phyloP scores from a whole-genome alignment of 2,113 vertebrate genomes.

The Haplochromis burtoni region DNA sequence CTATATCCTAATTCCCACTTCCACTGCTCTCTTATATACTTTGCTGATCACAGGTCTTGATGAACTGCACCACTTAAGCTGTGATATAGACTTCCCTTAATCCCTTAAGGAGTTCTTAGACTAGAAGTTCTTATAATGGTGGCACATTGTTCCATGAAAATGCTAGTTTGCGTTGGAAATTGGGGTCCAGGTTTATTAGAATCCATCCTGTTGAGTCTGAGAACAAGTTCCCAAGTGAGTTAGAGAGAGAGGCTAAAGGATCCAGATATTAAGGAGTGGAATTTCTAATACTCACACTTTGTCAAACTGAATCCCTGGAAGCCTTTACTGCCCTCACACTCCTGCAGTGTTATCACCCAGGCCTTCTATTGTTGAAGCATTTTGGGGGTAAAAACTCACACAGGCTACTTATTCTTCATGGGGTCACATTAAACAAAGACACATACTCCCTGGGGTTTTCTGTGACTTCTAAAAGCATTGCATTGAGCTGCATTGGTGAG shows the following conservation, averaged over 20 bases:
- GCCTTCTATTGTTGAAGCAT: slow-evolving; percentile 19
- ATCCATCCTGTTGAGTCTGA: slow-evolving; percentile 48
- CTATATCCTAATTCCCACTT: background rate
- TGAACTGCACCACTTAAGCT: slow-evolving; percentile 39
- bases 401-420: slow-evolving; percentile 44
- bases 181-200: slow-evolving; percentile 57
- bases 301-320: background rate
- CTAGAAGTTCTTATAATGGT: slow-evolving; percentile 23
- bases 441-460: slow-evolving; percentile 5
- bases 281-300: background rate
- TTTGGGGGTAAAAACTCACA: slow-evolving; percentile 12
- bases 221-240: slow-evolving; percentile 40
- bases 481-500: background rate
- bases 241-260: background rate
- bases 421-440: slow-evolving; percentile 49
- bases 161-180: slow-evolving; percentile 51
- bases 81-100: slow-evolving; percentile 11
- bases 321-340: background rate
- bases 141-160: slow-evolving; percentile 53
- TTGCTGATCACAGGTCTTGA: slow-evolving; percentile 17
- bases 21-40: background rate
- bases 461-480: background rate
- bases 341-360: slow-evolving; percentile 25
- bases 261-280: background rate
- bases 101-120: slow-evolving; percentile 35